Evolutionary conservation across 2,113 vertebrate genomes (phyloP).

Genomic region (Tapirus terrestris): DNA sequence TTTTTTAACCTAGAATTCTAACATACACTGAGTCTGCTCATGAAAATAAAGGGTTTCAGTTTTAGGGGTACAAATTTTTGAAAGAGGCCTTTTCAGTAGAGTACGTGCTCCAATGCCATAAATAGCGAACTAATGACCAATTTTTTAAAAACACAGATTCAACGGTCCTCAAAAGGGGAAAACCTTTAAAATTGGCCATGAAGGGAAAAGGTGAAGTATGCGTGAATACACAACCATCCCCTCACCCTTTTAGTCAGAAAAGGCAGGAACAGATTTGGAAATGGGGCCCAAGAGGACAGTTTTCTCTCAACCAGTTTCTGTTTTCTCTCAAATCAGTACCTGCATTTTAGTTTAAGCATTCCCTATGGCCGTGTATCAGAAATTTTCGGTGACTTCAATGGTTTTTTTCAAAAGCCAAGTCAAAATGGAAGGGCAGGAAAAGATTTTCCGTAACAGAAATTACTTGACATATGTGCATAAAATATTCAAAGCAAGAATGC

Average conservation of each 20-base stretch:
- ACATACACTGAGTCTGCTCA: not conserved
- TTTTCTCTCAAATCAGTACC: conserved; percentile 4
- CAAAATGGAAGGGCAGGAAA: not conserved
- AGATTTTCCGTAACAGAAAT: not conserved
- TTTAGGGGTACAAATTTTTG: not conserved
- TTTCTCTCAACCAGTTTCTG: not conserved
- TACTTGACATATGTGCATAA: not conserved
- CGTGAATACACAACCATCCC: not conserved
- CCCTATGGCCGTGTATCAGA: not conserved
- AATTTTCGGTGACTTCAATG: not conserved
- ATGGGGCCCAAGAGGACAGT: not conserved
- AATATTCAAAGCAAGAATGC: not conserved
- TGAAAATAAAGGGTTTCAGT: not conserved
- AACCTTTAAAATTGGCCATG: not conserved
- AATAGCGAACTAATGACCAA: not conserved
- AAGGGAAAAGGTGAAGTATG: not conserved
- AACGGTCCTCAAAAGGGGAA: not conserved
- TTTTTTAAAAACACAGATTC: not conserved
- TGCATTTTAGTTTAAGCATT: not conserved
- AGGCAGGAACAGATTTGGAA: not conserved
- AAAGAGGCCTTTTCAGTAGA: not conserved
- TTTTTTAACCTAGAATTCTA: not conserved
- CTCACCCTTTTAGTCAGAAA: not conserved
- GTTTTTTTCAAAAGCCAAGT: conserved; percentile 29
- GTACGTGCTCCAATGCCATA: not conserved